phyloP scores from a whole-genome alignment of 2,888 invertebrate genomes.

The Rhaphigaster nebulosa region DNA sequence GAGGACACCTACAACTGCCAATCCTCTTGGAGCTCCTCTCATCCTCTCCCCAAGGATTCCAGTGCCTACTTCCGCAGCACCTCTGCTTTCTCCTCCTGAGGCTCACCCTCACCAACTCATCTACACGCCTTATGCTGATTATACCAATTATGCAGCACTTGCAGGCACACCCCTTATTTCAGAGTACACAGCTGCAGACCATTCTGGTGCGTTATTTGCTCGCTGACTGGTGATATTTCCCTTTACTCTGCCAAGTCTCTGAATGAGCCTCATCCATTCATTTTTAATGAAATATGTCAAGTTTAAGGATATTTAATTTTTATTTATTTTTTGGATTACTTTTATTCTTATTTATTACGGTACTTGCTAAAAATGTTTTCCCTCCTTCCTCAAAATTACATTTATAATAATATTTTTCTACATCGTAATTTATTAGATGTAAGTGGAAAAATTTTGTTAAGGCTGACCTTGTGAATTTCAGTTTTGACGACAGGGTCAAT shows the following conservation, averaged over 20 bases:
- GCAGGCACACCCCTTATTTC: slow-evolving; percentile 84
- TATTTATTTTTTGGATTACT: background rate
- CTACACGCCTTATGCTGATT: slow-evolving; percentile 86
- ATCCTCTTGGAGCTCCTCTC: slow-evolving; percentile 91
- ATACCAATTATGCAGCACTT: slow-evolving; percentile 90
- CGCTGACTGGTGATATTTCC: slow-evolving; percentile 73
- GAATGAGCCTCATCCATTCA: background rate
- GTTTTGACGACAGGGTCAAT: too few relatives aligned
- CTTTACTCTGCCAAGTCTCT: slow-evolving; percentile 38
- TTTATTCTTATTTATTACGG: background rate
- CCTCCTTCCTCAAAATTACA: background rate
- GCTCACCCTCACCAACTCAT: slow-evolving; percentile 80
- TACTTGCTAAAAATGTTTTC: background rate
- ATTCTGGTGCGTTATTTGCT: slow-evolving; percentile 96
- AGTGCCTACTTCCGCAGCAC: slow-evolving; percentile 79
- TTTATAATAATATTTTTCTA: background rate
- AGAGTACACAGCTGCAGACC: slow-evolving; percentile 88
- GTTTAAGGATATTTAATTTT: background rate
- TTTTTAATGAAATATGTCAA: background rate
- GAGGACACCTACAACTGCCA: slow-evolving; percentile 76
- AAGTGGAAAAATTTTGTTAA: too few relatives aligned
- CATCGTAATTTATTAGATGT: background rate
- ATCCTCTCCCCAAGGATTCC: slow-evolving; percentile 93
- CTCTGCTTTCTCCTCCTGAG: slow-evolving; percentile 77
- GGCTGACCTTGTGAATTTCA: too few relatives aligned